A percentile compares a stretch with the other conserved stretches of the same genome.
Evolutionary conservation across 2,888 invertebrate species (phyloP).

Genomic region (Prosapia bicincta): DNA sequence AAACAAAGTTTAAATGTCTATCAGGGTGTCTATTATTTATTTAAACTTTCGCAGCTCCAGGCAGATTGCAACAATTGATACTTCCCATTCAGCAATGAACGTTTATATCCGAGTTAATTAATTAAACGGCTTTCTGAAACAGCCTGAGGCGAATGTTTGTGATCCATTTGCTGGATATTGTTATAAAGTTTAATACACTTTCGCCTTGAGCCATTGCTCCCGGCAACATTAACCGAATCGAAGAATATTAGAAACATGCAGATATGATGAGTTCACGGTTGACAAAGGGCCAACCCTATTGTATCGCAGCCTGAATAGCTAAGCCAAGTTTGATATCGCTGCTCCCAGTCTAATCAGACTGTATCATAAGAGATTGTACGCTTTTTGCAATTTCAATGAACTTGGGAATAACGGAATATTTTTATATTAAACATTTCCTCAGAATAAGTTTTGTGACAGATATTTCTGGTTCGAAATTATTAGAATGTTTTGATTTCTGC

Average conservation of each 20-base stretch:
- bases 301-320: not conserved
- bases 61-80: too few relatives aligned
- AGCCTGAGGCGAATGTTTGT: too few relatives aligned
- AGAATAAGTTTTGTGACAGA: too few relatives aligned
- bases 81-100: too few relatives aligned
- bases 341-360: not conserved
- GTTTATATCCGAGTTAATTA: too few relatives aligned
- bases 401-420: not conserved
- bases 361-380: not conserved
- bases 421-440: not conserved
- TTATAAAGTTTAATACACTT: not conserved
- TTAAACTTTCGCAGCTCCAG: too few relatives aligned
- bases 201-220: not conserved
- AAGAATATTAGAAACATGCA: not conserved
- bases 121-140: too few relatives aligned
- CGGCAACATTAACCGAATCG: not conserved
- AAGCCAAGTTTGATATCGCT: not conserved
- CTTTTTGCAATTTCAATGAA: not conserved
- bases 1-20: too few relatives aligned
- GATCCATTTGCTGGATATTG: too few relatives aligned
- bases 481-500: too few relatives aligned
- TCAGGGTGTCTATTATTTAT: too few relatives aligned
- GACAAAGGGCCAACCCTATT: not conserved
- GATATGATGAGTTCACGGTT: not conserved
- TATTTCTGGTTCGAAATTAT: too few relatives aligned